phyloP scores from a whole-genome alignment of 2,888 invertebrate genomes.

The Epirrhoe alternata region DNA sequence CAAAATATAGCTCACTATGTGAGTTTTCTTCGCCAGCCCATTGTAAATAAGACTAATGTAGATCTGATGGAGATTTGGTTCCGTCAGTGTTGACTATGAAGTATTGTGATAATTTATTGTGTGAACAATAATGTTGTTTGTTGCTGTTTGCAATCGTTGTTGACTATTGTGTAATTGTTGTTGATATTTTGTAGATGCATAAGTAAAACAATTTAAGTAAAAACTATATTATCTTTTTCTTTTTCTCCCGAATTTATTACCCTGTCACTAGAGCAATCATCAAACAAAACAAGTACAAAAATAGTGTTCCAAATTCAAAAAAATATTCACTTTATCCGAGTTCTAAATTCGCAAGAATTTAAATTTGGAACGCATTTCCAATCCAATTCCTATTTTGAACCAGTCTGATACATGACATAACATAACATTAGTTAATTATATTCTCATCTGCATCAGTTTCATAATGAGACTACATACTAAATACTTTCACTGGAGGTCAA shows the following conservation, averaged over 20 bases:
- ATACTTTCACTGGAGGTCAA: conserved; percentile 72
- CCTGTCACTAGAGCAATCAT: too few relatives aligned
- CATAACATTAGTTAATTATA: conserved; percentile 1
- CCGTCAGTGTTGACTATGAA: conserved; percentile 62
- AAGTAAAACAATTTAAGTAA: conserved; percentile 23
- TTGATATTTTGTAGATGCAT: conserved; percentile 63
- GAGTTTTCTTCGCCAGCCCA: conserved; percentile 54
- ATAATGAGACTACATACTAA: conserved; percentile 3
- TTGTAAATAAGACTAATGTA: conserved; percentile 73
- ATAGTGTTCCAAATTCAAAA: background rate
- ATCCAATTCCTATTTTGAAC: background rate
- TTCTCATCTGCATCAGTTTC: conserved; percentile 10
- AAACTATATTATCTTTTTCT: conserved; percentile 13
- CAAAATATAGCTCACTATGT: conserved; percentile 58
- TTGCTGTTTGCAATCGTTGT: conserved; percentile 76
- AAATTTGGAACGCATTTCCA: background rate
- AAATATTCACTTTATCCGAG: background rate
- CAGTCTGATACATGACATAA: background rate
- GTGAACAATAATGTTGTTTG: conserved; percentile 67
- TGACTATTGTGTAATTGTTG: conserved; percentile 82
- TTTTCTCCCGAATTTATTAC: too few relatives aligned
- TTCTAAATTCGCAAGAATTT: background rate
- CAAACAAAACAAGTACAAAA: too few relatives aligned
- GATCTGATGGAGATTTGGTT: conserved; percentile 70
- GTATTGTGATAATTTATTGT: conserved; percentile 83